Percentiles rank a stretch among this genome's conserved stretches.
Evolutionary conservation across 92 coral and sea anemone genomes (phyloP).

Genomic region (Scolanthus callimorphus): DNA sequence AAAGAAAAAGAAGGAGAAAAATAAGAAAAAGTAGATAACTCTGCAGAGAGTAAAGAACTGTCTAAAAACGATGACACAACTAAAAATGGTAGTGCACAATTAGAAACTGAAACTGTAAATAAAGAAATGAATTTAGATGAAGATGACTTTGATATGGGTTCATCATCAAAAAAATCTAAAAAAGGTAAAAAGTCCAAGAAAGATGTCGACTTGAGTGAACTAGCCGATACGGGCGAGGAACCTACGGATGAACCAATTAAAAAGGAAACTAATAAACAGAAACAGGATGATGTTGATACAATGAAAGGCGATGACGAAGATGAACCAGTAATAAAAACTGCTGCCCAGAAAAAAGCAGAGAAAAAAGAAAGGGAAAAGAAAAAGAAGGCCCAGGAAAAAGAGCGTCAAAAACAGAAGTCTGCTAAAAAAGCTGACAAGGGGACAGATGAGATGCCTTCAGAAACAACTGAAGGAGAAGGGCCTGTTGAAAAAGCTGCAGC

Average conservation of each 20-base stretch:
- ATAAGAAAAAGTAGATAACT: slow-evolving; percentile 42
- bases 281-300: slow-evolving; percentile 6
- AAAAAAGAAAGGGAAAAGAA: slow-evolving; percentile 96
- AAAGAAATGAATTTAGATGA: slow-evolving; percentile 19
- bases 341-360: slow-evolving; percentile 98
- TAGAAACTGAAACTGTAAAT: slow-evolving; percentile 18
- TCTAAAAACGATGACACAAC: slow-evolving; percentile 12
- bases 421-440: slow-evolving; percentile 31
- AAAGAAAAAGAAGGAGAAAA: slow-evolving; percentile 69
- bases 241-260: slow-evolving; percentile 28
- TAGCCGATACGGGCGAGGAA: slow-evolving; percentile 49
- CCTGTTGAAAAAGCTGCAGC: neutral
- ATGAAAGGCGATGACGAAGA: slow-evolving; percentile 37
- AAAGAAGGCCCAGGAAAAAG: slow-evolving; percentile 89
- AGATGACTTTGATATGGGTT: slow-evolving; percentile 15
- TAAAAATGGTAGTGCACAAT: slow-evolving; percentile 1
- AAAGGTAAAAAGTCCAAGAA: slow-evolving; percentile 77
- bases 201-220: slow-evolving; percentile 65
- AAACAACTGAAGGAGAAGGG: slow-evolving; percentile 5
- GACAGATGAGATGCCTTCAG: slow-evolving; percentile 10
- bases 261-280: slow-evolving; percentile 16
- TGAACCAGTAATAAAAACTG: slow-evolving; percentile 72
- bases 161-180: slow-evolving; percentile 58
- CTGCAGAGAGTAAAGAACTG: slow-evolving; percentile 21
- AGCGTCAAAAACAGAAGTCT: slow-evolving; percentile 64